phyloP scores from a whole-genome alignment of 2,113 vertebrate species.

The Capreolus pygargus region DNA sequence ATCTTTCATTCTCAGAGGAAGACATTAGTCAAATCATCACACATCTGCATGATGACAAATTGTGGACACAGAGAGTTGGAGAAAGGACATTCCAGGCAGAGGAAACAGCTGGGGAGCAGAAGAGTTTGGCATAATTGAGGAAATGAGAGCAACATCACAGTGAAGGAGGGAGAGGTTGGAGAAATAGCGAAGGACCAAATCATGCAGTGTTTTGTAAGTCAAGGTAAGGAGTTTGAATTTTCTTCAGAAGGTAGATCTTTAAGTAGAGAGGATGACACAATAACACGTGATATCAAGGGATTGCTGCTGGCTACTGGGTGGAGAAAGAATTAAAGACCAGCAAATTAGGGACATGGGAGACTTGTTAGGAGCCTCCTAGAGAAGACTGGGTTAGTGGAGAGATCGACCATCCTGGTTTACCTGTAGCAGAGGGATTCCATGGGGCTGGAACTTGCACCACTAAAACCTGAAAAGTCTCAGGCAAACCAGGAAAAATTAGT shows the following conservation, averaged over 20 bases:
- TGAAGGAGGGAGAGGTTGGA: not conserved
- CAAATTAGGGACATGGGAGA: not conserved
- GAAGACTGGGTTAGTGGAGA: not conserved
- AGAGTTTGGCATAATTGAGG: not conserved
- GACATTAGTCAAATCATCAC: not conserved
- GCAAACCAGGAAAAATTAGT: not conserved
- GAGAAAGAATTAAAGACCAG: not conserved
- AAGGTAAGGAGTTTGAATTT: not conserved
- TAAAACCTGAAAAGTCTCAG: not conserved
- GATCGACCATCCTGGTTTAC: not conserved
- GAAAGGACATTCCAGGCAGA: not conserved
- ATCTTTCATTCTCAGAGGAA: not conserved
- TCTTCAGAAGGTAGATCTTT: not conserved
- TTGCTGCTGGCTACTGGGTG: not conserved
- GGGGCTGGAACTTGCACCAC: not conserved
- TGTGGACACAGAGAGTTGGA: not conserved
- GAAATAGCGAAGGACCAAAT: not conserved
- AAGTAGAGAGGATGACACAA: not conserved
- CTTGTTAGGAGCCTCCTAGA: not conserved
- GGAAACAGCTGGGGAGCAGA: not conserved
- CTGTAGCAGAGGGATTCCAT: not conserved
- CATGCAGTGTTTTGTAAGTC: not conserved
- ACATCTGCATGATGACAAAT: not conserved
- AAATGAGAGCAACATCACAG: not conserved
- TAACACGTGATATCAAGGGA: not conserved